These are phyloP conservation scores for Sialis fuliginosa DNA, from an alignment of 2,888 invertebrate species.

Conservation along the genomic window DNA sequence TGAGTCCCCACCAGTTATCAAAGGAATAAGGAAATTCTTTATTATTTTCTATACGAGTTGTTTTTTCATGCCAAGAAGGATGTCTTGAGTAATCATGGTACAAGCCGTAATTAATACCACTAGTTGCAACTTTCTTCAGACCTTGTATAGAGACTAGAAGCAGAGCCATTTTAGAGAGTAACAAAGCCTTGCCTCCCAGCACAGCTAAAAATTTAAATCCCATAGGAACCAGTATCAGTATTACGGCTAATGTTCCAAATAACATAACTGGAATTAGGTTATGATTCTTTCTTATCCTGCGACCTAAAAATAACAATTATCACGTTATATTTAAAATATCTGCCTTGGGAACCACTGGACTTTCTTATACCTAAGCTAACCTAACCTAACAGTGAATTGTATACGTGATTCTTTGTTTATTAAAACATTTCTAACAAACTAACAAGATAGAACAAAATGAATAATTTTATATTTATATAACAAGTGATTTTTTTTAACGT, in stretches of 20 bases:
- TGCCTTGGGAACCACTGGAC: no score
- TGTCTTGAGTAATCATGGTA: slow-evolving; percentile 37
- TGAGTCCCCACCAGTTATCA: neutral
- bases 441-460: no score
- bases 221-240: slow-evolving; percentile 60
- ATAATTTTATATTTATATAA: no score
- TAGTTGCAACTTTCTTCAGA: slow-evolving; percentile 57
- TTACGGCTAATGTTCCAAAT: slow-evolving; percentile 59
- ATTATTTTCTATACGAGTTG: slow-evolving; percentile 17
- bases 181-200: slow-evolving; percentile 61
- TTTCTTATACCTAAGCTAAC: no score
- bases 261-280: slow-evolving; percentile 61
- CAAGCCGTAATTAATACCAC: slow-evolving; percentile 57
- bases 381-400: no score
- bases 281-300: slow-evolving; percentile 20
- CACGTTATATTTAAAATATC: no score
- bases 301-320: no score
- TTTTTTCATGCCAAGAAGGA: slow-evolving; percentile 22
- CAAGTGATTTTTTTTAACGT: no score
- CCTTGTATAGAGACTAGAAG: slow-evolving; percentile 65
- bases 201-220: slow-evolving; percentile 73
- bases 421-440: no score
- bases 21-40: slow-evolving; percentile 10
- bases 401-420: no score
- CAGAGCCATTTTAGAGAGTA: slow-evolving; percentile 66